Evolutionary conservation across 2,113 vertebrate species (phyloP), one percentile per base, ranked within the genome.

Genomic region (Bubalus kerabau): DNA sequence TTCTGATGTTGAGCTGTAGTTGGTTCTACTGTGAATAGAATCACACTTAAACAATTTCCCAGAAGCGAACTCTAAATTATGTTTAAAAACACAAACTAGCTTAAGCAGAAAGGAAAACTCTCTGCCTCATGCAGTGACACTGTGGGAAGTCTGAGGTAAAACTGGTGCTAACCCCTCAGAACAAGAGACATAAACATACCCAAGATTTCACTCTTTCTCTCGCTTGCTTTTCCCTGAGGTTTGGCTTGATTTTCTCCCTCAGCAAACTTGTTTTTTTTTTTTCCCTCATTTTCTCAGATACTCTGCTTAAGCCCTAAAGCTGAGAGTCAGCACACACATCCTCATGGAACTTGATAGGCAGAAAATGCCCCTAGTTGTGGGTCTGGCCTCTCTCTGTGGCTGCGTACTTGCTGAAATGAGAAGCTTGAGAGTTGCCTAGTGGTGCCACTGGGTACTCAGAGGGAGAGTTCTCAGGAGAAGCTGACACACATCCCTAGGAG

Each of bases 401-500:
- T 62, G 1, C 0, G 1, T 10, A 9, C 26, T 62, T 74, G 23
- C 64, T 81, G 90, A 91, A 23, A 7, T 52, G 40, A 88, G 64
- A 89, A 50, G 8, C 54, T 5, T 81, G 48, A 56, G 12, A 60
- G 5, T 10, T 11, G 52, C 2, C 7, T 30, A 26, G 23, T 5
- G 19, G 26, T 40, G 30, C 9, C 12, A 40, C 8, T 13, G 3
- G 88, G 36, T 48, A 2, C 50, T 62, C 17, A 90, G n/a, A 76
- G 56, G 32, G 7, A 50, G 36, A 6, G 5, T 62, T 71, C 28
- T 81, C 40, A 86, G 36, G 28, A 52, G 23, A 78, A 12, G 23
- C 3, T 56, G 10, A 21, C 6, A 11, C 1, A 21, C 2, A 1
- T 36, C 43, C 6, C 17, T 10, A 76, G n/a, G 30, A 43, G 3